Evolutionary conservation across 2,888 invertebrate species (phyloP), one percentile per base, ranked within the genome.

Genomic region (Tachina lurida): DNA sequence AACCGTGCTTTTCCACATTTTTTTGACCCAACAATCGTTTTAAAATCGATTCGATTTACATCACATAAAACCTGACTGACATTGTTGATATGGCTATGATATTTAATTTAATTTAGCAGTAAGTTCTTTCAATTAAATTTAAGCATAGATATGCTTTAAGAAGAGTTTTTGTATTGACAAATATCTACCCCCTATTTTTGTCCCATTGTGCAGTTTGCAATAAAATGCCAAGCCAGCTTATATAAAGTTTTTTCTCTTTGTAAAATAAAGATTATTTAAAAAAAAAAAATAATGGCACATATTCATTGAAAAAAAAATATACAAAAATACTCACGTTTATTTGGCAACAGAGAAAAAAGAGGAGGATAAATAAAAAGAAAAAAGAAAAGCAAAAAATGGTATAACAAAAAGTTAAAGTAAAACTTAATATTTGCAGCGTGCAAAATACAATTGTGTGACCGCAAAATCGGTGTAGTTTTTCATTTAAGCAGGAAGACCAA

Each of bases 391-490:
- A 22, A 52, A 41, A 71, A 19, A 31, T n/a, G 8, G 8, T 22
- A 13, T 2, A 39, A 70, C 41, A 12, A 19, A 74, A 39, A 71
- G 45, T 45, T 3, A 63, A 79, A 58, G 62, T 62, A 43, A 74
- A 75, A 67, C 54, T 43, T 74, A 71, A 82, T 82, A 75, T 78
- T 82, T 81, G 74, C 70, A 70, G 84, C 73, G 81, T 84, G 84
- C 45, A 65, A 65, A 73, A 43, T 71, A 49, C 60, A 73, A 49
- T 60, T 84, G 45, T 82, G 56, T 82, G 84, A 71, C 80, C 84
- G 71, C 84, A 85, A 85, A 82, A 82, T 82, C 82, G 71, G 71
- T 75, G 75, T 70, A 49, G 68, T 54, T 81, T 74, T 74, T 75
- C 19, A 62, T 75, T 74, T 62, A 74, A 45, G 17, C 54, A 60